These are phyloP conservation scores for Drosophila novamexicana DNA, from an alignment of 1,140 invertebrate species.

Conservation along the genomic window DNA sequence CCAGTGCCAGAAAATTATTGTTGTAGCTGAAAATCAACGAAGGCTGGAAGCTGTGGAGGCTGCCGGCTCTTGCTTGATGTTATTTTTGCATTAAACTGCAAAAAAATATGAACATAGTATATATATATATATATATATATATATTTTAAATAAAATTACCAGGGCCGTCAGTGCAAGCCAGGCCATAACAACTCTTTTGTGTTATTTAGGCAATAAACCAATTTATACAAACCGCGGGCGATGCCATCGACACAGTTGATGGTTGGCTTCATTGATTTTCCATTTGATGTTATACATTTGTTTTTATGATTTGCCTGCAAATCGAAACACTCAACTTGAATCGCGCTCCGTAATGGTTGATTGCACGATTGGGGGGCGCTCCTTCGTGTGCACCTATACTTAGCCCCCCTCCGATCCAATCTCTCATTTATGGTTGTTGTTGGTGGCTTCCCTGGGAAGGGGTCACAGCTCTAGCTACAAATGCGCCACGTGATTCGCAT, in stretches of 20 bases:
- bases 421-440: slow-evolving; percentile 41
- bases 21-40: slow-evolving; percentile 8
- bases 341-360: slow-evolving; percentile 77
- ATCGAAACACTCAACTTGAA: slow-evolving; percentile 79
- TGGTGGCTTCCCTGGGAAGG: slow-evolving; percentile 25
- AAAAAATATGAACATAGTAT: slow-evolving; percentile 26
- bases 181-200: slow-evolving; percentile 43
- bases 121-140: background rate
- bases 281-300: slow-evolving; percentile 82
- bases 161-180: background rate
- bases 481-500: slow-evolving; percentile 78
- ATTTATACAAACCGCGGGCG: slow-evolving; percentile 56
- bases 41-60: background rate
- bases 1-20: slow-evolving; percentile 42
- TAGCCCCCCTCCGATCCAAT: background rate
- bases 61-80: slow-evolving; percentile 23
- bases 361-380: slow-evolving; percentile 54
- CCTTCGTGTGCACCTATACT: slow-evolving; percentile 1
- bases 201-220: slow-evolving; percentile 59
- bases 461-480: slow-evolving; percentile 41
- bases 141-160: slow-evolving; percentile 12
- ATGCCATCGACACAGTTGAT: slow-evolving; percentile 66
- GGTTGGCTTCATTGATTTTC: slow-evolving; percentile 79
- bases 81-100: slow-evolving; percentile 45
- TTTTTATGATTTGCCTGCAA: slow-evolving; percentile 82